Evolutionary conservation across 2,113 vertebrate genomes (phyloP).

Genomic region (Procavia capensis): DNA sequence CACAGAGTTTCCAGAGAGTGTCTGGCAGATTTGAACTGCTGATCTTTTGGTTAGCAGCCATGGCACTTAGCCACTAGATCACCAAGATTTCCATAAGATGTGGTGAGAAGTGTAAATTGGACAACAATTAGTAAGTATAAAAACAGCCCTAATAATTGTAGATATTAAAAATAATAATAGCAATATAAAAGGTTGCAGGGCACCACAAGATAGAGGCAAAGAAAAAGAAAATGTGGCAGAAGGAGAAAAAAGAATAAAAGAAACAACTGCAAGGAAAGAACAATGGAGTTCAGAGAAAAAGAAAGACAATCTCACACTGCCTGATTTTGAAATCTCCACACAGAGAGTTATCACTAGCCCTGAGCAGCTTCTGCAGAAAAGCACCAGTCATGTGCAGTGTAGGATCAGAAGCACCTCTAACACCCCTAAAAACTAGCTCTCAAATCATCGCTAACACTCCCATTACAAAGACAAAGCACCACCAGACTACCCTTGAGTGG

Average conservation of each 20-base stretch:
- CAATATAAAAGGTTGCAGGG: background rate
- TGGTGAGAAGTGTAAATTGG: background rate
- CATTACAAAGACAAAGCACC: background rate
- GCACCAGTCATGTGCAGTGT: background rate
- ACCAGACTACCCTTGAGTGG: rapidly evolving
- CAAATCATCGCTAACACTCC: background rate
- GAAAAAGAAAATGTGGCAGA: background rate
- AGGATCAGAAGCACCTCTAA: conserved; percentile 21
- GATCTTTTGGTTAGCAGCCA: too few species aligned
- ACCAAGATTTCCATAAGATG: too few species aligned
- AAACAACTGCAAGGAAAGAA: background rate
- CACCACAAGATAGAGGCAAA: background rate
- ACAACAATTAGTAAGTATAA: background rate
- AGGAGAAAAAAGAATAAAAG: background rate
- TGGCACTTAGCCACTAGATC: too few species aligned
- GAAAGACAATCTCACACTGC: background rate
- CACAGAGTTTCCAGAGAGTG: too few species aligned
- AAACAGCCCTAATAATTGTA: background rate
- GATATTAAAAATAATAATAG: background rate
- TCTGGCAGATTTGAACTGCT: too few species aligned
- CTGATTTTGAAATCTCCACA: background rate
- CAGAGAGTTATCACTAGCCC: background rate
- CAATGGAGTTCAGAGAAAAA: background rate
- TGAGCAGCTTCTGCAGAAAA: background rate
- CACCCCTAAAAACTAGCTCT: background rate